Percentiles rank a stretch among this genome's conserved stretches.
Conservation (phyloP, 2,888 invertebrate species). For the Calameuta pallipes region DNA sequence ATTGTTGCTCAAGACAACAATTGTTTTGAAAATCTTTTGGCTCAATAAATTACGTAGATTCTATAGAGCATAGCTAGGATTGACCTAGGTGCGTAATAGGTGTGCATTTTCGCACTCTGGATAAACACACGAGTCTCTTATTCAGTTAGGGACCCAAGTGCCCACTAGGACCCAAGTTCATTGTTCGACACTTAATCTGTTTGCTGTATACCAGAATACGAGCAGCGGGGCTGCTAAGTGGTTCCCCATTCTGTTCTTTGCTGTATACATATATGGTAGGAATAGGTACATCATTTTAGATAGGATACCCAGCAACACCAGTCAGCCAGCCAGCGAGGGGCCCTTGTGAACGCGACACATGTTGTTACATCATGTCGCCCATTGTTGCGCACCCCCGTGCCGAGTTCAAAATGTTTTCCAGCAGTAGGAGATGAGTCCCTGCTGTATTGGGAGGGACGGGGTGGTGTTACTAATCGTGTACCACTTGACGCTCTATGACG, state of each 20-base stretch:
- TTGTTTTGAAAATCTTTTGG: no score
- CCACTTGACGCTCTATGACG: slow-evolving; percentile 58
- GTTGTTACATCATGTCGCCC: slow-evolving; percentile 61
- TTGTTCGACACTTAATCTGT: slow-evolving; percentile 61
- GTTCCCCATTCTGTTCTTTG: slow-evolving; percentile 57
- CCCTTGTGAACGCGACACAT: slow-evolving; percentile 62
- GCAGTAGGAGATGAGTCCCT: slow-evolving; percentile 12
- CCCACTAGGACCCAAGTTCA: slow-evolving; percentile 38
- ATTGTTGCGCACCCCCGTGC: slow-evolving; percentile 48
- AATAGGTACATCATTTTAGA: slow-evolving; percentile 7
- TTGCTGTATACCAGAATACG: slow-evolving; percentile 53
- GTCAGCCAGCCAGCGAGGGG: slow-evolving; percentile 36
- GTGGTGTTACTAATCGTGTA: slow-evolving; percentile 49
- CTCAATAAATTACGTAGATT: no score
- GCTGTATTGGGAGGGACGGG: slow-evolving; percentile 33
- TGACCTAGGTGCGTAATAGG: background rate
- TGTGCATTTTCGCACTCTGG: background rate
- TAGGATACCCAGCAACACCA: slow-evolving; percentile 16
- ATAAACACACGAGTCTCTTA: background rate
- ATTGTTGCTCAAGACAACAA: no score
- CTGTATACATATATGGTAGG: slow-evolving; percentile 30
- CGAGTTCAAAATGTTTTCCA: slow-evolving; percentile 18
- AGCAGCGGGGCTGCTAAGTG: slow-evolving; percentile 61
- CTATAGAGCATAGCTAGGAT: background rate
- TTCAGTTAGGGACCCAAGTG: background rate